Conservation (phyloP, 1,140 invertebrate species). For the Platorchestia sp. region DNA sequence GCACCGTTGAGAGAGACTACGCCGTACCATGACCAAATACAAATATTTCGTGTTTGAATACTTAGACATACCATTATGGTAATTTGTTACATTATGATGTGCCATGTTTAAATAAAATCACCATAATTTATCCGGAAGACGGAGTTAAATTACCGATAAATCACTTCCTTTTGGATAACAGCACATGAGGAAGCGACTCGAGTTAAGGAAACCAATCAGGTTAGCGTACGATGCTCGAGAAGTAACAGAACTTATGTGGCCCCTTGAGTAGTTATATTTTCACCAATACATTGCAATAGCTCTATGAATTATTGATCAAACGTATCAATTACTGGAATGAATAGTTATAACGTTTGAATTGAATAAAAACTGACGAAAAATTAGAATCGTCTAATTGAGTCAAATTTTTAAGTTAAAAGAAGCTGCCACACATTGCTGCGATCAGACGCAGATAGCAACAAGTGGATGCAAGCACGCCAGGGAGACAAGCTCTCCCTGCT, state of each 20-base stretch:
- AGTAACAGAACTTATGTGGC: too few relatives aligned
- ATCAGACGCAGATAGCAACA: background rate
- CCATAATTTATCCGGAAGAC: background rate
- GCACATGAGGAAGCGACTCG: background rate
- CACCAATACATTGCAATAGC: too few relatives aligned
- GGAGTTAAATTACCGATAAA: background rate
- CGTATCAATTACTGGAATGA: background rate
- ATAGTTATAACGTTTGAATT: background rate
- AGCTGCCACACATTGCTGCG: background rate
- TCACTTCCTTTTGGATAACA: background rate
- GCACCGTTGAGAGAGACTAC: background rate
- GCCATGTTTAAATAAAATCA: background rate
- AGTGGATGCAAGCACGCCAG: background rate
- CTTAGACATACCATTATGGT: background rate
- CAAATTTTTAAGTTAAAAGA: too few relatives aligned
- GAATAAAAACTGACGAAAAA: too few relatives aligned
- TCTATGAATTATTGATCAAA: background rate
- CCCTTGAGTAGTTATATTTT: too few relatives aligned
- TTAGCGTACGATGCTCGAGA: too few relatives aligned
- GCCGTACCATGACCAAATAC: background rate
- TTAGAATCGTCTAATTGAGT: too few relatives aligned
- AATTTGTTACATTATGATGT: background rate
- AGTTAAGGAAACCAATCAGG: too few relatives aligned
- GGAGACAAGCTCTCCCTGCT: background rate
- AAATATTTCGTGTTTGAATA: too few relatives aligned